phyloP scores from a whole-genome alignment of 2,113 vertebrate species.

The Tretioscincus oriximinensis region DNA sequence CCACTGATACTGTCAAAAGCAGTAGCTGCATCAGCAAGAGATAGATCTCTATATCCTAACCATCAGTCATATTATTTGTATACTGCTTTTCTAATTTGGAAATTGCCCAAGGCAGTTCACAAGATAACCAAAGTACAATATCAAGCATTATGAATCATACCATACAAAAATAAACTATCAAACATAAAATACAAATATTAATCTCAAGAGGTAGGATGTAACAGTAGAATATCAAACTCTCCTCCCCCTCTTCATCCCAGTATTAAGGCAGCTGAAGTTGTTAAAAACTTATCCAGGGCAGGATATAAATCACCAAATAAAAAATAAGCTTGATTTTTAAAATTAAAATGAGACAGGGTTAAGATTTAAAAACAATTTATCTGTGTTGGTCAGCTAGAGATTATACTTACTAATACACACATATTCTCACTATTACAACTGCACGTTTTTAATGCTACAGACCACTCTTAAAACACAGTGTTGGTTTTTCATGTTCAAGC shows the following conservation, averaged over 20 bases:
- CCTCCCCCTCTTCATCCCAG: background rate
- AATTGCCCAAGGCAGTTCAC: no score
- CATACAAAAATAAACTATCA: no score
- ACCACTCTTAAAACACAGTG: constrained; percentile 3
- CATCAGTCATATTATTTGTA: background rate
- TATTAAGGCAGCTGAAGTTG: no score
- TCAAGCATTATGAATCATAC: no score
- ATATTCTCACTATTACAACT: background rate
- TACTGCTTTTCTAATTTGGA: no score
- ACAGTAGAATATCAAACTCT: no score
- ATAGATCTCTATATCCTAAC: background rate
- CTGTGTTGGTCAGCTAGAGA: background rate
- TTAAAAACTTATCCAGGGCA: no score
- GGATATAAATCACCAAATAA: no score
- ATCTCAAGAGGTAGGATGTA: background rate
- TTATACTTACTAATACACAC: background rate
- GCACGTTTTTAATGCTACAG: background rate
- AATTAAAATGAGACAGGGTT: background rate
- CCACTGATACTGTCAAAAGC: no score
- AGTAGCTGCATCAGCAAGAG: no score
- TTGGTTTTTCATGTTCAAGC: constrained; percentile 52
- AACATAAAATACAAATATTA: no score
- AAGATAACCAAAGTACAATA: no score
- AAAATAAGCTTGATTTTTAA: background rate
- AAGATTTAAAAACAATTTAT: background rate